A percentile compares a stretch with the other conserved stretches of the same genome.
Conservation (phyloP, 2,113 vertebrate genomes). For the Sigmodon hispidus region DNA sequence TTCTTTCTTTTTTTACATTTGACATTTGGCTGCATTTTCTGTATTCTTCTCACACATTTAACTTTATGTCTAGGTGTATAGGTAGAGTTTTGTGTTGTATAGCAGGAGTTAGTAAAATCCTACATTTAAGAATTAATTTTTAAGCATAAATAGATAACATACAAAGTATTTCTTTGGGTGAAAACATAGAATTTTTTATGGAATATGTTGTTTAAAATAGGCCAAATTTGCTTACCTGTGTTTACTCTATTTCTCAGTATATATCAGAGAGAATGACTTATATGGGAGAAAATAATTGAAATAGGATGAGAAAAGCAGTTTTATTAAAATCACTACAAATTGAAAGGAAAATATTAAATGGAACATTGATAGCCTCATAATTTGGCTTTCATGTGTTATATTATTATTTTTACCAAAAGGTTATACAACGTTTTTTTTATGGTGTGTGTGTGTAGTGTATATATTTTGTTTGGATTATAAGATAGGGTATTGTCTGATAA, state of each 20-base stretch:
- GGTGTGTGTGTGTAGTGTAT: too few species aligned
- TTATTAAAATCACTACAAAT: neutral
- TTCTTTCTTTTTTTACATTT: too few species aligned
- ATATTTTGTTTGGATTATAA: neutral
- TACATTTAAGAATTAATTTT: neutral
- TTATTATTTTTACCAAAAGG: neutral
- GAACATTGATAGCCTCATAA: neutral
- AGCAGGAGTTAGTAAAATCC: neutral
- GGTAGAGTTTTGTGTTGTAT: neutral
- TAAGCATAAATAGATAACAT: constrained; percentile 34
- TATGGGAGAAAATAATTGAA: neutral
- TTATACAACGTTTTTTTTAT: neutral
- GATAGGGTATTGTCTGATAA: neutral
- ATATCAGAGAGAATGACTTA: neutral
- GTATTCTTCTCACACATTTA: neutral
- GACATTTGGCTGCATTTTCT: neutral
- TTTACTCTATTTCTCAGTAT: constrained; percentile 50
- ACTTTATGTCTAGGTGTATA: neutral
- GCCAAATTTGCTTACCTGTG: neutral
- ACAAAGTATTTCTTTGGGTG: neutral
- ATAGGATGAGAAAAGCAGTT: neutral
- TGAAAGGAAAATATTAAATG: neutral
- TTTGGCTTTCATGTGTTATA: neutral
- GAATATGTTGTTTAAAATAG: neutral
- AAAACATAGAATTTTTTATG: neutral